Percentiles rank a stretch among this genome's conserved stretches.
phyloP scores from a whole-genome alignment of 2,113 vertebrate genomes.

The Lepus timidus region DNA sequence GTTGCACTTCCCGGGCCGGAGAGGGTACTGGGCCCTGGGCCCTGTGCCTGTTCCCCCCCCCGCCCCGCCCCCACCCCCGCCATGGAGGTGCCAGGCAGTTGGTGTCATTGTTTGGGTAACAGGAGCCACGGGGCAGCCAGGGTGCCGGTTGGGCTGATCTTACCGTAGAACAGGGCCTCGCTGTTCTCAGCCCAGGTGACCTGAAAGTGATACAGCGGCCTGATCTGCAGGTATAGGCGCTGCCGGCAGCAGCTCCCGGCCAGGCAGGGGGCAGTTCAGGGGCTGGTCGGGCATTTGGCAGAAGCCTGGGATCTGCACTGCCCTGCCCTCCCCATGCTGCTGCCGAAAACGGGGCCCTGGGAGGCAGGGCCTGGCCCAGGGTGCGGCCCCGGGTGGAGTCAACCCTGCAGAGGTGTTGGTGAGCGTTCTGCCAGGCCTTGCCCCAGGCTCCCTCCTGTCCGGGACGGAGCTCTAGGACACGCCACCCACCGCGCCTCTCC shows the following conservation, averaged over 20 bases:
- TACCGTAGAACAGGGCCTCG: constrained; percentile 79
- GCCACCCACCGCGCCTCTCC: neutral
- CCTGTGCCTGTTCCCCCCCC: neutral
- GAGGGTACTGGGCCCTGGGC: neutral
- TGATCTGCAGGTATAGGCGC: constrained; percentile 67
- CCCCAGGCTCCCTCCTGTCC: neutral
- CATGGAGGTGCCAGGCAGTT: constrained; percentile 66
- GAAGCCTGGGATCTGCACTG: constrained; percentile 47
- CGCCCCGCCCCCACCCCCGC: neutral
- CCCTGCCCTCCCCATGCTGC: neutral
- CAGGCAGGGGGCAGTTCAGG: constrained; percentile 47
- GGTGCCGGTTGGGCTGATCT: constrained; percentile 51
- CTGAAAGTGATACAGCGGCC: constrained; percentile 75
- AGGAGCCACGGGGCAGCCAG: constrained; percentile 69
- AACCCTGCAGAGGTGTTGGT: neutral
- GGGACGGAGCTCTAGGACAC: neutral
- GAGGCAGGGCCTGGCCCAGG: constrained; percentile 64
- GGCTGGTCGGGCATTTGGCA: constrained; percentile 17
- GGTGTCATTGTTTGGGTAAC: constrained; percentile 82
- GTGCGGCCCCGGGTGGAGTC: constrained; percentile 42
- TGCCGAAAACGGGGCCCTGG: constrained; percentile 65
- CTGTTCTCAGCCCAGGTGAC: constrained; percentile 79
- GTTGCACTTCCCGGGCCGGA: neutral
- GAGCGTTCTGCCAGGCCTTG: neutral
- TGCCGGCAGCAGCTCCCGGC: neutral